Evolutionary conservation across 2,888 invertebrate species (phyloP), one percentile per base, ranked within the genome.

Genomic region (Apoda limacodes): DNA sequence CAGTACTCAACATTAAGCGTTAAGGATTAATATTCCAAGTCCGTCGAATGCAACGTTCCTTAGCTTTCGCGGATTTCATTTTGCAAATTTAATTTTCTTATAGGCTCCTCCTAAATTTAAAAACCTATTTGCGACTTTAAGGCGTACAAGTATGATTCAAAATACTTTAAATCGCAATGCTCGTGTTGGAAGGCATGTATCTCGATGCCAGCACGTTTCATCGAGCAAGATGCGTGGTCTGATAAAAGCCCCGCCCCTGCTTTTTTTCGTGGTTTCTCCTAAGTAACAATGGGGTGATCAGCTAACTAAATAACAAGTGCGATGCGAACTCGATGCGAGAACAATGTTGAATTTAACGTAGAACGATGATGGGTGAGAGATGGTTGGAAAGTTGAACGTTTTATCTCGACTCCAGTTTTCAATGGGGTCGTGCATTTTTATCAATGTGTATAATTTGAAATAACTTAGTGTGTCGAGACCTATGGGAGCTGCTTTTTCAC

Each of bases 41-140:
- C 45, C 40, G 32, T 28, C 27, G 25, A 37, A 34, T 31, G 34
- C 40, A 40, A 40, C 50, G 53, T 48, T 55, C 57, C 55, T 56
- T 48, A 46, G 55, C 60, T 57, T 58, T 58, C 59, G 60, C 51
- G 60, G 58, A 58, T 63, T 75, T 74, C 65, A 70, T 71, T 62
- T 65, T 67, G 70, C 68, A 66, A 71, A 71, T 76, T 80, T 72
- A 80, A 76, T 78, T 78, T 78, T 75, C 72, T 76, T 76, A 75
- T 76, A 78, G 78, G 75, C 63, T n/a, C n/a, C n/a, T n/a, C n/a
- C n/a, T n/a, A n/a, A n/a, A n/a, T n/a, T n/a, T n/a, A n/a, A n/a
- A n/a, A n/a, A n/a, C n/a, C n/a, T n/a, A n/a, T n/a, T n/a, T n/a
- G n/a, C n/a, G n/a, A n/a, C n/a, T n/a, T n/a, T n/a, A n/a, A n/a